Evolutionary conservation across 2,888 invertebrate genomes (phyloP), one percentile per base, ranked within the genome.

Genomic region (Diogma glabrata): DNA sequence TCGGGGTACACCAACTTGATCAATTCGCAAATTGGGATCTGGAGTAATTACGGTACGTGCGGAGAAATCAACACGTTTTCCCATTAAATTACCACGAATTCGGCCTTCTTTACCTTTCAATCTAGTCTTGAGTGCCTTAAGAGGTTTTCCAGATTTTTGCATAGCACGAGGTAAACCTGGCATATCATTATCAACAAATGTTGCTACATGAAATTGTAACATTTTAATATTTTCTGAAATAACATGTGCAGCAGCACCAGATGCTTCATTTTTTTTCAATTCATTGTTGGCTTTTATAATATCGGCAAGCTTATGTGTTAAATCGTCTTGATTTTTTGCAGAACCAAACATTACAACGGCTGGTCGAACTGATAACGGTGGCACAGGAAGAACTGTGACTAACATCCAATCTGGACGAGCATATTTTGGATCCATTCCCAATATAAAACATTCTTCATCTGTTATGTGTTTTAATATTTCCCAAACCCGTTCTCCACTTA

Each of bases 361-460:
- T 0, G 99, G 99, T 56, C 99, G 78, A 0, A 99, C 97, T 2
- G 90, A 82, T 20, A 99, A 71, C 3, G 99, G 99, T 1, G 99
- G 96, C 0, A 99, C 99, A 0, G 99, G 99, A 53, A 99, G 69
- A 10, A 95, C 95, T 3, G 97, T 96, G 6, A 94, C 80, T 57
- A 99, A 87, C 97, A 99, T 97, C 97, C 99, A 99, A 74, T 99
- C 99, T 6, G 99, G 99, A 48, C 99, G 79, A 0, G 97, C 92
- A 69, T 84, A 93, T 68, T 92, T 92, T 0, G 96, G 95, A 69
- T 99, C 96, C 94, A 99, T 94, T 40, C 85, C 87, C 59, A 96
- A 73, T 57, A 95, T 87, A 56, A 87, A 84, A 57, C 94, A 93
- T 67, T 99, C 99, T 66, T 99, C 99, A 70, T 99, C 97, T 58